Evolutionary conservation across 2,113 vertebrate genomes (phyloP), one percentile per base, ranked within the genome.

Genomic region (Actinemys pallida): DNA sequence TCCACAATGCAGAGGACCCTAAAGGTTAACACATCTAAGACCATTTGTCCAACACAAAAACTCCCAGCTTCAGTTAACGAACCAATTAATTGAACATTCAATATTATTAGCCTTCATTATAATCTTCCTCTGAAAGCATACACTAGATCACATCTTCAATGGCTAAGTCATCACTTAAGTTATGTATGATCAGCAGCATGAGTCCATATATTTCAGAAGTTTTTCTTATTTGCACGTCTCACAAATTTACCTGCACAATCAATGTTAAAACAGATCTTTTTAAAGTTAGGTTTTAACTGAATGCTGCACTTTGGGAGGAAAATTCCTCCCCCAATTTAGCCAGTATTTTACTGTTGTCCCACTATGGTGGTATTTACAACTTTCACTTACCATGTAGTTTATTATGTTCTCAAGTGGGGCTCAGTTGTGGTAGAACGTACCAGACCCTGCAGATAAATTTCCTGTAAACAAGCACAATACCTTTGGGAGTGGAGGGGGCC

Each of bases 1-100:
- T 89, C 89, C 81, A 54, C 57, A 84, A 49, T 81, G 53, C 87
- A 35, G 22, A 84, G 35, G 56, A 91, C 11, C 24, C 62, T 2
- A 1, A 95, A 95, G 78, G 56, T 85, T 29, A 86, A 84, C 45
- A 86, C 82, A 94, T 95, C 85, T 88, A 42, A 92, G 76, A 39
- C 52, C 94, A 72, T 92, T 96, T 95, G 83, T 89, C 56, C 62
- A 84, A 93, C 87, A 81, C 84, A 91, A n/a, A 91, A 87, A 45
- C 24, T 54, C 35, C 8, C 29, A 49, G 89, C 94, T 95, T 90
- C 86, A 87, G 50, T 92, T 94, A 86, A 90, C 84, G 31, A 92
- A 84, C 54, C n/a, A 17, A 89, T 91, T 95, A 75, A 86, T 76
- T 80, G 94, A 93, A 16, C 76, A 86, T 35, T 89, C 89, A 76